Evolutionary conservation across 2,888 invertebrate genomes (phyloP).

Genomic region (Phragmatobia fuliginosa): DNA sequence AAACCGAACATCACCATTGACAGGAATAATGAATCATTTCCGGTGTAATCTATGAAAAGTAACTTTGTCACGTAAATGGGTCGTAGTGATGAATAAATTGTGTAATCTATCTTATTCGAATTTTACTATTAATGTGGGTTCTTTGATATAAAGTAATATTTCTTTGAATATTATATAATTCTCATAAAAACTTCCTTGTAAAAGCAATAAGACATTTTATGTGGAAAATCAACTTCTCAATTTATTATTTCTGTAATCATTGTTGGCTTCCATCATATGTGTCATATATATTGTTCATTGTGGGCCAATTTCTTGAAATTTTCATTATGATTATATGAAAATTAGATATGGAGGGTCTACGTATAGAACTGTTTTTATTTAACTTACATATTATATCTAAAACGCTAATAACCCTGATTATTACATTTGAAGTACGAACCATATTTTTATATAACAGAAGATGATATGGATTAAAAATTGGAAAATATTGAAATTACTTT

Average conservation of each 20-base stretch:
- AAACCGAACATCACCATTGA: conserved; percentile 13
- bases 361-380: too few relatives aligned
- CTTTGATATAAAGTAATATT: conserved; percentile 29
- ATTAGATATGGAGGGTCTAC: not conserved
- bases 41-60: not conserved
- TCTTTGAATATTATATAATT: conserved; percentile 37
- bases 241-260: not conserved
- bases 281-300: too few relatives aligned
- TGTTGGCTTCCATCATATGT: not conserved
- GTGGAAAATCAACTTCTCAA: not conserved
- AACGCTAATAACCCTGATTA: not conserved
- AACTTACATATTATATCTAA: too few relatives aligned
- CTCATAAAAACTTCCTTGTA: conserved; percentile 10
- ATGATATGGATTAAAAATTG: not conserved
- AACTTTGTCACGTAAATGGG: conserved; percentile 21
- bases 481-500: not conserved
- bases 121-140: conserved; percentile 21
- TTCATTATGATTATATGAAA: too few relatives aligned
- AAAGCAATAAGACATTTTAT: not conserved
- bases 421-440: not conserved
- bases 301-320: too few relatives aligned
- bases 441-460: not conserved
- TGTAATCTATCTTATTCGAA: conserved; percentile 17
- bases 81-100: conserved; percentile 23
- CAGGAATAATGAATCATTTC: conserved; percentile 23